Conservation (phyloP, 2,113 vertebrate genomes). For the Salvator merianae region DNA sequence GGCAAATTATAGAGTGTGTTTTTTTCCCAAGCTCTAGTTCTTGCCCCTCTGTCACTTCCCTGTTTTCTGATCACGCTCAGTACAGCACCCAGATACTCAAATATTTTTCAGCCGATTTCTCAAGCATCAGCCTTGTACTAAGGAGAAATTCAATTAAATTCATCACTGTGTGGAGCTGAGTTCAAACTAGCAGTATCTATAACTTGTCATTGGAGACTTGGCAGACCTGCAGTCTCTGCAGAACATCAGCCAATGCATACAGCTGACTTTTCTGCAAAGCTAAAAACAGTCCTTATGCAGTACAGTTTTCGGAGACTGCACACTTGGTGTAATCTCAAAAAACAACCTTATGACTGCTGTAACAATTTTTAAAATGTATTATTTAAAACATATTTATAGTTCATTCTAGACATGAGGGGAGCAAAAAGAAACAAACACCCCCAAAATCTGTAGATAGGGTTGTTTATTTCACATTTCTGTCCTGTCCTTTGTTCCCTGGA, state of each 20-base stretch:
- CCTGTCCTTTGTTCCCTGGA: too few species aligned
- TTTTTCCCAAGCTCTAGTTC: slow-evolving; percentile 1
- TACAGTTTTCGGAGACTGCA: background rate
- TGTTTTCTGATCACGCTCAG: background rate
- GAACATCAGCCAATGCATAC: slow-evolving; percentile 39
- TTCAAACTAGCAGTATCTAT: slow-evolving; percentile 39
- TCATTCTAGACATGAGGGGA: background rate
- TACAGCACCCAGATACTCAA: slow-evolving; percentile 14
- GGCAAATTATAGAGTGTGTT: background rate
- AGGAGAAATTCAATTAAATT: slow-evolving; percentile 54
- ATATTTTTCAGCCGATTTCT: slow-evolving; percentile 15
- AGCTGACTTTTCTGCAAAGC: slow-evolving; percentile 24
- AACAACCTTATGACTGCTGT: background rate
- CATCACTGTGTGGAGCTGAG: slow-evolving; percentile 34
- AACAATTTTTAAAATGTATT: background rate
- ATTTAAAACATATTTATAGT: background rate
- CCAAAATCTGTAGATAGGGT: too few species aligned
- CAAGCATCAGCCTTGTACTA: slow-evolving; percentile 17
- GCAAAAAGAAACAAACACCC: background rate
- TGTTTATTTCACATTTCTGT: too few species aligned
- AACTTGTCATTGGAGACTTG: slow-evolving; percentile 57
- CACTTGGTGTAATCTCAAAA: background rate
- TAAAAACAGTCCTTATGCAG: slow-evolving; percentile 29
- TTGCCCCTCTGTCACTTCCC: background rate
- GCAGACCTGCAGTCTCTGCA: slow-evolving; percentile 36